These are phyloP conservation scores for Sphenopsis melanotis DNA, from an alignment of 2,797 vertebrate species.

Conservation along the genomic window DNA sequence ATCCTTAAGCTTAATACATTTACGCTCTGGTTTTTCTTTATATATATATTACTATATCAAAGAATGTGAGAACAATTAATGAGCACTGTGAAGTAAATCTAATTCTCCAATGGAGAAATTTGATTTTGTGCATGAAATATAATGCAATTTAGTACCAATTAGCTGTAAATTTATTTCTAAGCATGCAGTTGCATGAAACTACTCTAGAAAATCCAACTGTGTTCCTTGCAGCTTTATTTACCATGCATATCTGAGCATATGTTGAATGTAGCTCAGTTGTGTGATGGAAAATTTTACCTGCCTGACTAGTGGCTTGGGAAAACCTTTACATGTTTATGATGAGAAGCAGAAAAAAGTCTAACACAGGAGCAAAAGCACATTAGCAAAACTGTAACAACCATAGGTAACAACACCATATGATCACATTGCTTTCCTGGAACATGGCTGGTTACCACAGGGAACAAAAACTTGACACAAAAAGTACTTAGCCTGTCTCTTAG, in stretches of 20 bases:
- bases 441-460: slow-evolving; percentile 22
- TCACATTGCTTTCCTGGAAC: background rate
- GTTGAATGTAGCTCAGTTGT: background rate
- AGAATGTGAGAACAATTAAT: background rate
- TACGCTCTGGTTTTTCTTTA: background rate
- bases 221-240: background rate
- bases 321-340: background rate
- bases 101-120: background rate
- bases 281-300: background rate
- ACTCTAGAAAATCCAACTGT: background rate
- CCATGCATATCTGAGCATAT: background rate
- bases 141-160: background rate
- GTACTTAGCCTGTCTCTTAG: background rate
- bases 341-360: background rate
- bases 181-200: background rate
- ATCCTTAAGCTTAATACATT: background rate
- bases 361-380: background rate
- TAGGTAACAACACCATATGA: background rate
- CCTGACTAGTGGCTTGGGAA: background rate
- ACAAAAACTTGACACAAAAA: background rate
- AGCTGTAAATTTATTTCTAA: background rate
- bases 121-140: background rate
- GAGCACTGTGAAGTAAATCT: background rate
- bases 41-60: background rate
- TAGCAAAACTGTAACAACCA: slow-evolving; percentile 4